phyloP scores from a whole-genome alignment of 2,888 invertebrate species.

The Tetranychus truncatus region DNA sequence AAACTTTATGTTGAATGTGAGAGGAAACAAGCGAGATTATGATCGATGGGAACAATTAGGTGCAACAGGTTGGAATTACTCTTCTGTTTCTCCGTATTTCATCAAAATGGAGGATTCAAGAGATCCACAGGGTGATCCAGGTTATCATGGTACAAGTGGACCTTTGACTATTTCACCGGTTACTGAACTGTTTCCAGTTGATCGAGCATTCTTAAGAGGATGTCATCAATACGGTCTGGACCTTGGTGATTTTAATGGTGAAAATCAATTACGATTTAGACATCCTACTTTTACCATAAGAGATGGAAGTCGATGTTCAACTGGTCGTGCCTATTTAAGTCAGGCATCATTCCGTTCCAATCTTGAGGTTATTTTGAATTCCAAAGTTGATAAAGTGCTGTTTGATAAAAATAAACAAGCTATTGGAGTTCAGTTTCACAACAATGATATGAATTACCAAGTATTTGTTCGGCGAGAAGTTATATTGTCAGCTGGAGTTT shows the following conservation, averaged over 20 bases:
- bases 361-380: not conserved
- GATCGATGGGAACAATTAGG: slow-evolving; percentile 69
- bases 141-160: not conserved
- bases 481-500: not conserved
- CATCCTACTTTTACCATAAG: not conserved
- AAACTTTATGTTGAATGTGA: slow-evolving; percentile 88
- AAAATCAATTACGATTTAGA: not conserved
- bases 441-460: not conserved
- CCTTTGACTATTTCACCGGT: not conserved
- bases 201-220: not conserved
- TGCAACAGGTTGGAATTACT: slow-evolving; percentile 71
- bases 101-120: slow-evolving; percentile 33
- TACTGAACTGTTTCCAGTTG: not conserved
- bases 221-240: not conserved
- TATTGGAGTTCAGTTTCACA: not conserved
- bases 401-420: not conserved
- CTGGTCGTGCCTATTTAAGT: not conserved
- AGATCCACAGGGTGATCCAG: slow-evolving; percentile 15
- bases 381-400: not conserved
- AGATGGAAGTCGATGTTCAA: not conserved
- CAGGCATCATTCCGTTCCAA: not conserved
- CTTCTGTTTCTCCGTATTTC: slow-evolving; percentile 64
- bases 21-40: slow-evolving; percentile 68
- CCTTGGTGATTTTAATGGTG: not conserved
- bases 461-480: not conserved